A percentile compares a stretch with the other conserved stretches of the same genome.
Conservation (phyloP, 2,888 invertebrate genomes). For the Platycheirus rosarum region DNA sequence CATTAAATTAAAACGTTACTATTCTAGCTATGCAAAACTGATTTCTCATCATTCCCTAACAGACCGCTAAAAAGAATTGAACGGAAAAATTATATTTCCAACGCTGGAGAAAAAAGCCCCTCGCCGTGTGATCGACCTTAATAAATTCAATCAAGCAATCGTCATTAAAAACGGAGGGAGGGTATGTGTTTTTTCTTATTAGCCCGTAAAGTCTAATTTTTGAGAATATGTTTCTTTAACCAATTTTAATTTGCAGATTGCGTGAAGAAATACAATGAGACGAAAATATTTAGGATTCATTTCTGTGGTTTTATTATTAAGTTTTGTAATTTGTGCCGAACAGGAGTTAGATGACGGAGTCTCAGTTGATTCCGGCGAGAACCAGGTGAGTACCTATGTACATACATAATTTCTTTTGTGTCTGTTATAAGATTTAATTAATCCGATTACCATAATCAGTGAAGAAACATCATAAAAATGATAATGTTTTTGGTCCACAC, state of each 20-base stretch:
- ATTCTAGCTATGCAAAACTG: conserved; percentile 25
- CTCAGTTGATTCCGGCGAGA: conserved; percentile 58
- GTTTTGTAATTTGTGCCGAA: conserved; percentile 50
- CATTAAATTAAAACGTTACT: too few relatives aligned
- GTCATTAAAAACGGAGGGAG: conserved; percentile 48
- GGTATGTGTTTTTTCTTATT: conserved; percentile 56
- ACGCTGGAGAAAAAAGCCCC: conserved; percentile 36
- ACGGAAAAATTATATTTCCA: conserved; percentile 46
- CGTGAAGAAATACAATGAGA: conserved; percentile 42
- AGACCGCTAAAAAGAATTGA: conserved; percentile 20
- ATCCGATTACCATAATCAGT: not conserved
- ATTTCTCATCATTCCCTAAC: conserved; percentile 3
- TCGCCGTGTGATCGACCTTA: conserved; percentile 65
- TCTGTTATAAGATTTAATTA: not conserved
- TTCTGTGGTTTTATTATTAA: conserved; percentile 56
- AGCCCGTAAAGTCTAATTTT: not conserved
- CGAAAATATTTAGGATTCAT: conserved; percentile 62
- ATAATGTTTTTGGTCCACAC: too few relatives aligned
- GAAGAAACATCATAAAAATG: too few relatives aligned
- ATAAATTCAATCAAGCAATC: conserved; percentile 63
- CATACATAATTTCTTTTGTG: too few relatives aligned
- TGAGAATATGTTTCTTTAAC: conserved; percentile 2
- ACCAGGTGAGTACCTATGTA: conserved; percentile 58
- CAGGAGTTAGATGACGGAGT: conserved; percentile 63
- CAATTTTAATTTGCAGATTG: conserved; percentile 37